Evolutionary conservation across 2,888 invertebrate genomes (phyloP).

Genomic region (Drosophila koepferae): DNA sequence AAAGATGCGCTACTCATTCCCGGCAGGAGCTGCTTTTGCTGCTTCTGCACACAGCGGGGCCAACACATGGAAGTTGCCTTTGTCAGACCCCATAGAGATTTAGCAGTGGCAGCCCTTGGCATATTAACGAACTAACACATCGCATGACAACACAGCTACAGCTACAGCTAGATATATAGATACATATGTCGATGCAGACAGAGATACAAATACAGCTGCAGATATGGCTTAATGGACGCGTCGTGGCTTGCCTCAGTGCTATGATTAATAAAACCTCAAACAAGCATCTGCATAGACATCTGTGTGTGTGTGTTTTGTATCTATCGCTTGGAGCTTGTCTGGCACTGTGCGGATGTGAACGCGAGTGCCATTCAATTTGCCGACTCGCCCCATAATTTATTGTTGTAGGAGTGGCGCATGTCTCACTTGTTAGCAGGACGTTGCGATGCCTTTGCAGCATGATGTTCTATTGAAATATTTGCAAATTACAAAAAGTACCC

Average conservation of each 20-base stretch:
- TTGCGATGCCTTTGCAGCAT: slow-evolving; percentile 23
- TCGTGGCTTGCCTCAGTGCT: slow-evolving; percentile 36
- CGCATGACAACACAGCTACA: slow-evolving; percentile 30
- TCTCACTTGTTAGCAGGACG: slow-evolving; percentile 54
- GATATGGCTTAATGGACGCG: slow-evolving; percentile 42
- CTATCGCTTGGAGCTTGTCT: slow-evolving; percentile 28
- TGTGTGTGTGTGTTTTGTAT: slow-evolving; percentile 14
- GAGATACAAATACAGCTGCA: slow-evolving; percentile 14
- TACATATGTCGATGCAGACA: slow-evolving; percentile 18
- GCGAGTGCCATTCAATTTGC: slow-evolving; percentile 65
- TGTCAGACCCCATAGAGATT: slow-evolving; percentile 56
- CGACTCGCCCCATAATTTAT: slow-evolving; percentile 68
- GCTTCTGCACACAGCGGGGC: slow-evolving; percentile 24
- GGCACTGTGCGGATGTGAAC: slow-evolving; percentile 31
- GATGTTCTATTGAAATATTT: slow-evolving; percentile 79
- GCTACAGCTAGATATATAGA: background rate
- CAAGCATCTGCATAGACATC: slow-evolving; percentile 52
- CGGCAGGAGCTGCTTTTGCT: slow-evolving; percentile 4
- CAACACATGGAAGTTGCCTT: slow-evolving; percentile 37
- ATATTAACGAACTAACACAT: slow-evolving; percentile 66
- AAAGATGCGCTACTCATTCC: slow-evolving; percentile 29
- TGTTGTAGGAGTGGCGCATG: slow-evolving; percentile 58
- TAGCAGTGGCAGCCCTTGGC: slow-evolving; percentile 54
- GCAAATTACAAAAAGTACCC: slow-evolving; percentile 69
- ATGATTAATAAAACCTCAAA: slow-evolving; percentile 71